A percentile compares a stretch with the other conserved stretches of the same genome.
Conservation (phyloP, 2,113 vertebrate species). For the Pristiophorus japonicus region DNA sequence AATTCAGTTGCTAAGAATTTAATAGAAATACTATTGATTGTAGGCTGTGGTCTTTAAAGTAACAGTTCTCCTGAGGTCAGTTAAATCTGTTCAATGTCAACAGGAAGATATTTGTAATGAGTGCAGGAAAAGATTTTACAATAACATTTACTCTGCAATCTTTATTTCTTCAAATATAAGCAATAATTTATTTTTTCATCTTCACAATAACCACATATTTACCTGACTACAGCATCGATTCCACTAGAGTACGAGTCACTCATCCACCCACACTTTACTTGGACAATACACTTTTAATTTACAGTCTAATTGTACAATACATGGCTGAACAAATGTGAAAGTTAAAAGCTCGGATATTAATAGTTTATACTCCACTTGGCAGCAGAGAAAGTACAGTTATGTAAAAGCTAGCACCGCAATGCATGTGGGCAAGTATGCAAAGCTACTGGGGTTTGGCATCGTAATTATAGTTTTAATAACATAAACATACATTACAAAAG, state of each 20-base stretch:
- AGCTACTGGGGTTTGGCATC: constrained; percentile 58
- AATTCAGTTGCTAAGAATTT: neutral
- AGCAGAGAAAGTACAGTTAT: constrained; percentile 43
- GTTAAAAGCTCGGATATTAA: constrained; percentile 48
- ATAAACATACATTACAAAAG: constrained; percentile 51
- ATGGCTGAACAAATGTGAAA: constrained; percentile 56
- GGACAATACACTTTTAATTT: constrained; percentile 72
- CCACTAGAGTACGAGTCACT: constrained; percentile 75
- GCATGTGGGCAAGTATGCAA: constrained; percentile 55
- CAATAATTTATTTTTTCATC: constrained; percentile 88
- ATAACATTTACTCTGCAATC: constrained; percentile 22
- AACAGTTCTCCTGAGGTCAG: neutral
- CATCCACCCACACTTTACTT: constrained; percentile 74
- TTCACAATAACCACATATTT: constrained; percentile 84
- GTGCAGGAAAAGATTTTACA: constrained; percentile 24
- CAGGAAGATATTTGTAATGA: neutral
- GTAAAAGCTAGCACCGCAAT: constrained; percentile 47
- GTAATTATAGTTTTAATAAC: constrained; percentile 55
- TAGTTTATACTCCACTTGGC: constrained; percentile 44
- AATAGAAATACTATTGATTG: neutral
- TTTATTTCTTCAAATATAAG: constrained; percentile 59
- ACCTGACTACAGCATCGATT: constrained; percentile 77
- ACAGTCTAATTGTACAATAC: constrained; percentile 73
- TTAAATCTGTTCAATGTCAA: constrained; percentile 20
- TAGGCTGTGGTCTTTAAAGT: neutral